Percentiles rank a stretch among this genome's conserved stretches.
Conservation (phyloP, 2,888 invertebrate species). For the Cheilosia scutellata region DNA sequence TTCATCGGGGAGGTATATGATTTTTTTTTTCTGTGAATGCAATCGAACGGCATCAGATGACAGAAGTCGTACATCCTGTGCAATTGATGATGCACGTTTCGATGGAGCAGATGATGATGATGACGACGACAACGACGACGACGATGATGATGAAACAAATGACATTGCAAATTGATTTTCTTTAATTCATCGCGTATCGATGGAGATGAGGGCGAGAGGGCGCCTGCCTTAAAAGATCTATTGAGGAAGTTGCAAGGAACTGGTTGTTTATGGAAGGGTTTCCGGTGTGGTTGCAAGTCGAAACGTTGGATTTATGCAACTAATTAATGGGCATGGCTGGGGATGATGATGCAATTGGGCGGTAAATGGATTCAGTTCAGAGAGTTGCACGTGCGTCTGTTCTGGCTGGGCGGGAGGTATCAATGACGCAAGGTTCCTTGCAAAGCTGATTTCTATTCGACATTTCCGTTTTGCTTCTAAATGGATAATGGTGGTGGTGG, state of each 20-base stretch:
- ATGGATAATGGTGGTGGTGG: no score
- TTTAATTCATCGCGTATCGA: slow-evolving; percentile 48
- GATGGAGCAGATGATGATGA: slow-evolving; percentile 4
- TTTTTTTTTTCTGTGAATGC: not conserved
- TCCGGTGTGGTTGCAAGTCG: slow-evolving; percentile 45
- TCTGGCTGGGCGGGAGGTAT: not conserved
- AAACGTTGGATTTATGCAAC: slow-evolving; percentile 53
- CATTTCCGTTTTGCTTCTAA: no score
- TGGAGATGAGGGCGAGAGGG: not conserved
- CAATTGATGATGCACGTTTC: slow-evolving; percentile 30
- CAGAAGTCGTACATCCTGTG: slow-evolving; percentile 58
- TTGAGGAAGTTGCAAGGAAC: slow-evolving; percentile 49
- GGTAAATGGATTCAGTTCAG: slow-evolving; percentile 11
- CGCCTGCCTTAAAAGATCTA: slow-evolving; percentile 29
- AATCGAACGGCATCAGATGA: slow-evolving; percentile 66
- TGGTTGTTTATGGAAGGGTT: slow-evolving; percentile 55
- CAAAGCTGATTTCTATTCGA: not conserved
- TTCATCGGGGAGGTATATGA: slow-evolving; percentile 34
- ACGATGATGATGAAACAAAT: slow-evolving; percentile 65
- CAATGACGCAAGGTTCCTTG: not conserved
- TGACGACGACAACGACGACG: slow-evolving; percentile 1
- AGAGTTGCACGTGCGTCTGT: slow-evolving; percentile 26
- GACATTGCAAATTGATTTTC: slow-evolving; percentile 75
- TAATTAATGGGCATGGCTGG: slow-evolving; percentile 35
- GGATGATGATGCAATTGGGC: slow-evolving; percentile 1